Evolutionary conservation across 2,797 vertebrate genomes (phyloP).

Genomic region (Anas bernieri): DNA sequence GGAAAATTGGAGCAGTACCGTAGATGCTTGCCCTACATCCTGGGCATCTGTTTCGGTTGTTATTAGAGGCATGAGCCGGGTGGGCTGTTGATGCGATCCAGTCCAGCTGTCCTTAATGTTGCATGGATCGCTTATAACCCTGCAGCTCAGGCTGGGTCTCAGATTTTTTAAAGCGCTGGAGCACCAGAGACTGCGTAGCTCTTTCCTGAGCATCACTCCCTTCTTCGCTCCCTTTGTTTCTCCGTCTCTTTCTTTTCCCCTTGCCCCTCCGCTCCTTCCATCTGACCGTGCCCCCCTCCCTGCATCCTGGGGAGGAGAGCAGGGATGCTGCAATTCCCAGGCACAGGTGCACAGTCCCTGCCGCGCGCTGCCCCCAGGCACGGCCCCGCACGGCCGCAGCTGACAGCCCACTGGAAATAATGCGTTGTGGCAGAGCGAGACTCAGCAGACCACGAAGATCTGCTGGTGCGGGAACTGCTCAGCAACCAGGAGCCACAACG

Average conservation of each 20-base stretch:
- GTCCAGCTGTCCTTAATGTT: neutral
- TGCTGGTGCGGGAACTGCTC: conserved; percentile 73
- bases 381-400: conserved; percentile 72
- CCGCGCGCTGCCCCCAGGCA: conserved; percentile 73
- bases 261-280: neutral
- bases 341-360: conserved; percentile 86
- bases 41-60: neutral
- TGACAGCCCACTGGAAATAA: conserved; percentile 88
- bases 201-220: neutral
- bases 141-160: neutral
- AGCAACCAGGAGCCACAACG: conserved; percentile 61
- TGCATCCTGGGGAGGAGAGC: conserved; percentile 36
- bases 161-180: neutral
- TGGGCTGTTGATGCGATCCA: neutral
- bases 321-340: conserved; percentile 75
- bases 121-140: neutral
- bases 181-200: neutral
- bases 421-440: conserved; percentile 87
- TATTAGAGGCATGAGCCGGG: neutral
- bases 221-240: conserved; percentile 28
- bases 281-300: neutral
- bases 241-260: neutral
- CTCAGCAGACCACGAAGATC: conserved; percentile 77
- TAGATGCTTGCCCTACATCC: neutral
- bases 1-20: neutral